Percentiles rank a stretch among this genome's conserved stretches.
phyloP scores from a whole-genome alignment of 2,113 vertebrate genomes.

The Equus przewalskii region DNA sequence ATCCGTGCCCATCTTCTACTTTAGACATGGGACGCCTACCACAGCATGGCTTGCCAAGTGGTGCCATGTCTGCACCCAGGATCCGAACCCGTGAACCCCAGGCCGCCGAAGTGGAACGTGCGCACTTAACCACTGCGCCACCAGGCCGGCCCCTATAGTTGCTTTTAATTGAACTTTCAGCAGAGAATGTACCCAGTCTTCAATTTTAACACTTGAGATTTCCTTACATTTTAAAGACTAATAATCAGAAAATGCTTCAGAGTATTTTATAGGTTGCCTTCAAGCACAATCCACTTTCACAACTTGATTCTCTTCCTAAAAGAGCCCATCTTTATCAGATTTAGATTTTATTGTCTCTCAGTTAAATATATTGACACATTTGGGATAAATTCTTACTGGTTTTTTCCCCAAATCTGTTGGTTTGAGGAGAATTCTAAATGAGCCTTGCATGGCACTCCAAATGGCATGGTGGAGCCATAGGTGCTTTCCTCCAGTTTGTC shows the following conservation, averaged over 20 bases:
- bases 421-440: not conserved
- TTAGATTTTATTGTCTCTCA: conserved; percentile 39
- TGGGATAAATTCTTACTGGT: conserved; percentile 32
- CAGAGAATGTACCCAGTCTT: conserved; percentile 2
- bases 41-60: too few relatives aligned
- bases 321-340: conserved; percentile 4
- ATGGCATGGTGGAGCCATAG: not conserved
- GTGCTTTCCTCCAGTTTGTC: not conserved
- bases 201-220: conserved; percentile 4
- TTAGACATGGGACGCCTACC: too few relatives aligned
- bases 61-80: too few relatives aligned
- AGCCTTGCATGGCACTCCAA: not conserved
- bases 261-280: conserved; percentile 24
- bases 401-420: conserved; percentile 45
- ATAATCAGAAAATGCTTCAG: conserved; percentile 26
- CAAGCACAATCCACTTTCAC: not conserved
- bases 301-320: conserved; percentile 45
- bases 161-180: conserved; percentile 57
- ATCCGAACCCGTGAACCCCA: too few relatives aligned
- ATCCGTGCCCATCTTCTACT: too few relatives aligned
- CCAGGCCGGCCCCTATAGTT: not conserved
- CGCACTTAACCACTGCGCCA: too few relatives aligned
- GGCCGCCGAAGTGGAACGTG: too few relatives aligned
- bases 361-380: conserved; percentile 13
- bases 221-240: conserved; percentile 9